Conservation (phyloP, 2,888 invertebrate species). For the Aphodius sticticus region DNA sequence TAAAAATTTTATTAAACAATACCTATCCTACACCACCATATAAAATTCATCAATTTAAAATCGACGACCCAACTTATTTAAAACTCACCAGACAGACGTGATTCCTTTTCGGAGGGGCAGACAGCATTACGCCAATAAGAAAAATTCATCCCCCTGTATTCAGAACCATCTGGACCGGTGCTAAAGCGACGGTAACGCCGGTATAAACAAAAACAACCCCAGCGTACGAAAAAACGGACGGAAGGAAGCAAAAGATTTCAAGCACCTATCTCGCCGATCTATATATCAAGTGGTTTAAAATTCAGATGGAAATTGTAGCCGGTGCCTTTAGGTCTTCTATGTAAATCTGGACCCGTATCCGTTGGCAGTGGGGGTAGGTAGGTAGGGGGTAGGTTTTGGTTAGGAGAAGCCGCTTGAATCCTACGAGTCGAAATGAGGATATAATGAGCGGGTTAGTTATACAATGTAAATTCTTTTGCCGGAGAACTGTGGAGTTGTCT, state of each 20-base stretch:
- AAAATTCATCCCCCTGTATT: slow-evolving; percentile 24
- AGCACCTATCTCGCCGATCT: slow-evolving; percentile 34
- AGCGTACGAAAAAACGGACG: not conserved
- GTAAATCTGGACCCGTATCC: slow-evolving; percentile 35
- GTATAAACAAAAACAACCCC: slow-evolving; percentile 39
- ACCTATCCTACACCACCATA: not conserved
- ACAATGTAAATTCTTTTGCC: slow-evolving; percentile 17
- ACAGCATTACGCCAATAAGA: slow-evolving; percentile 28
- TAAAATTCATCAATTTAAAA: not conserved
- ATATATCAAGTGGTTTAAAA: slow-evolving; percentile 42
- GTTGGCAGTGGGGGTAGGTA: not conserved
- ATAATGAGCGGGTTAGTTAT: slow-evolving; percentile 24
- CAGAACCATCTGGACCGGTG: slow-evolving; percentile 32
- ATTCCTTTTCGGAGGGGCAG: not conserved
- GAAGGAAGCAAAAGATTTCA: not conserved
- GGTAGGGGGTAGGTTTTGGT: not conserved
- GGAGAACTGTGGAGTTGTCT: slow-evolving; percentile 8
- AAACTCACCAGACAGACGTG: not conserved
- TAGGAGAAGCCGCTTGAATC: slow-evolving; percentile 8
- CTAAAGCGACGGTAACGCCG: slow-evolving; percentile 31
- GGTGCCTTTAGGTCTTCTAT: slow-evolving; percentile 33
- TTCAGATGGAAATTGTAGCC: slow-evolving; percentile 39
- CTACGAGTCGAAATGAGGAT: slow-evolving; percentile 5
- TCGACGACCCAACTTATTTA: not conserved
- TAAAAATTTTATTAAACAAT: too few species aligned